Percentiles rank a stretch among this genome's conserved stretches.
Conservation (phyloP, 2,888 invertebrate species). For the Leucania comma region DNA sequence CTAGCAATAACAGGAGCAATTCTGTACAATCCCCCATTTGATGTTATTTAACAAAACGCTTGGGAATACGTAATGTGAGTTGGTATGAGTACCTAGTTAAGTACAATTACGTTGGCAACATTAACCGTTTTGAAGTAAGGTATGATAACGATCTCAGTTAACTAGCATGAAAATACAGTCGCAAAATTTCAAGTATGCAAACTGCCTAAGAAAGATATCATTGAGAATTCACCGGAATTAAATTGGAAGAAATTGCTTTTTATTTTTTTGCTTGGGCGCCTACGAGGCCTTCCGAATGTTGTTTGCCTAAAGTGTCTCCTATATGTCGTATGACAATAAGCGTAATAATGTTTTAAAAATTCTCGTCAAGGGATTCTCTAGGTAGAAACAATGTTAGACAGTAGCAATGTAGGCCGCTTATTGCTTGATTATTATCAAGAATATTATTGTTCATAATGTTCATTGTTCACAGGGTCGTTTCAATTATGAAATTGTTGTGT, state of each 20-base stretch:
- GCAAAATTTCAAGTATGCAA: constrained; percentile 61
- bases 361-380: constrained; percentile 30
- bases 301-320: constrained; percentile 37
- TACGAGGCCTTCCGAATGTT: constrained; percentile 38
- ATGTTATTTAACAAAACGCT: constrained; percentile 66
- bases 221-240: constrained; percentile 55
- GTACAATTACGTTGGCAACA: constrained; percentile 60
- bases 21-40: constrained; percentile 64
- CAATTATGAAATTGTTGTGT: constrained; percentile 18
- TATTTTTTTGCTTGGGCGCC: constrained; percentile 51
- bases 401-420: constrained; percentile 10
- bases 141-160: constrained; percentile 56
- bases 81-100: constrained; percentile 56
- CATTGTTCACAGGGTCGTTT: not conserved
- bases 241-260: constrained; percentile 53
- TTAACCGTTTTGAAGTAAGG: constrained; percentile 60
- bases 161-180: constrained; percentile 56
- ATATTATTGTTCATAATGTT: not conserved
- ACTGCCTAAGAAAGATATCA: constrained; percentile 50
- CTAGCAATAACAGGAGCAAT: constrained; percentile 64
- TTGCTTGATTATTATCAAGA: constrained; percentile 23
- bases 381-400: constrained; percentile 10
- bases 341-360: constrained; percentile 40
- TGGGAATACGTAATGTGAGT: constrained; percentile 61
- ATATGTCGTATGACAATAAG: constrained; percentile 27